These are phyloP conservation scores for Aptenodytes patagonicus DNA, from an alignment of 2,113 vertebrate species.

Conservation along the genomic window DNA sequence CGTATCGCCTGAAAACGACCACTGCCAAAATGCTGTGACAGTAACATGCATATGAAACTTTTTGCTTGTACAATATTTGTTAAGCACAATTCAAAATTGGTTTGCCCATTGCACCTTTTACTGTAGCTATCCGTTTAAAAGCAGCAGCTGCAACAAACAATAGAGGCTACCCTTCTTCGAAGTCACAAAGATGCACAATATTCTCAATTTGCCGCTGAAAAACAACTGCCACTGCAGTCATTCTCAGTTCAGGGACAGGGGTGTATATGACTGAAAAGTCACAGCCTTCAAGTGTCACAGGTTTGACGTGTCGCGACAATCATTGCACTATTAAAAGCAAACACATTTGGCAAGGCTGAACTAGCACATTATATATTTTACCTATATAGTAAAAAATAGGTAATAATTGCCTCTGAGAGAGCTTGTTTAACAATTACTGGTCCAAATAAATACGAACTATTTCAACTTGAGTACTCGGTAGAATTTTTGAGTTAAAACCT, in stretches of 20 bases:
- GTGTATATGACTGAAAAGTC: constrained; percentile 22
- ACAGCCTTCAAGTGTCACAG: constrained; percentile 64
- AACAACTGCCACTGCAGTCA: not conserved
- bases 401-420: constrained; percentile 38
- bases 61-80: constrained; percentile 40
- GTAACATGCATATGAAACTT: constrained; percentile 48
- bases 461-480: constrained; percentile 33
- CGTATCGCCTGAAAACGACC: constrained; percentile 41
- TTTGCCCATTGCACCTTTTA: constrained; percentile 56
- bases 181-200: not conserved
- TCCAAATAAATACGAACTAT: constrained; percentile 48
- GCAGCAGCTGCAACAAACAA: not conserved
- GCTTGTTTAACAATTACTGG: constrained; percentile 46
- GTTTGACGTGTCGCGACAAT: constrained; percentile 57
- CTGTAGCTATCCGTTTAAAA: constrained; percentile 1
- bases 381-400: constrained; percentile 55
- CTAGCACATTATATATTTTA: constrained; percentile 48
- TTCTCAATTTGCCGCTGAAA: not conserved
- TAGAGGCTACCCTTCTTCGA: not conserved
- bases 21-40: constrained; percentile 51
- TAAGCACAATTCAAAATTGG: constrained; percentile 55
- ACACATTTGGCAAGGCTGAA: constrained; percentile 56
- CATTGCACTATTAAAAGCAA: constrained; percentile 56
- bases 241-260: not conserved
- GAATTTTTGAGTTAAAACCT: constrained; percentile 41